Percentiles rank a stretch among this genome's conserved stretches.
Evolutionary conservation across 2,113 vertebrate species (phyloP).

Genomic region (Pampusana beccarii): DNA sequence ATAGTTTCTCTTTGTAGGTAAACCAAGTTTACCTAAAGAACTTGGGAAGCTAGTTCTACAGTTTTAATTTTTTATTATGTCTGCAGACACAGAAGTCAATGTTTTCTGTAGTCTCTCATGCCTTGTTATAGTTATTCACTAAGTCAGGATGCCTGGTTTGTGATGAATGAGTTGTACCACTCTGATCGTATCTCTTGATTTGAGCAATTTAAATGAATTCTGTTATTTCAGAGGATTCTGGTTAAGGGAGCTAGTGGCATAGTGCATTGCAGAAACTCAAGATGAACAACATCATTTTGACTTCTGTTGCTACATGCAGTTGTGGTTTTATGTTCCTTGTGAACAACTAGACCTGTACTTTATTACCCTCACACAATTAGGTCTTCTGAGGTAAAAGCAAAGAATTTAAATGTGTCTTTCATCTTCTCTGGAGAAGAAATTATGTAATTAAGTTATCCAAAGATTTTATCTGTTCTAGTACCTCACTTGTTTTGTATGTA

Average conservation of each 20-base stretch:
- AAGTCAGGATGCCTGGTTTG: not conserved
- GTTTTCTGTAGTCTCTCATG: not conserved
- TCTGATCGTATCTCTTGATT: not conserved
- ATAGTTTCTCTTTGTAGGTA: not conserved
- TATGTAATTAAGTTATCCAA: not conserved
- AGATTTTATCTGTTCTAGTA: not conserved
- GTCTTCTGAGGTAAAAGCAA: not conserved
- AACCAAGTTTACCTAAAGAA: not conserved
- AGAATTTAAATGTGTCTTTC: not conserved
- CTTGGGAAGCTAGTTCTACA: not conserved
- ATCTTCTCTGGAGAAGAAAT: not conserved
- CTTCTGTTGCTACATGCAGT: not conserved
- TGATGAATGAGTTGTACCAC: not conserved
- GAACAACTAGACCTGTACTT: not conserved
- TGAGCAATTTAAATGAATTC: not conserved
- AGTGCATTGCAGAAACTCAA: not conserved
- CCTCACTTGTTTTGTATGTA: not conserved
- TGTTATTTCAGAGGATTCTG: not conserved
- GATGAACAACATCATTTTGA: not conserved
- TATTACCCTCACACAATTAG: not conserved
- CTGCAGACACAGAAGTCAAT: not conserved
- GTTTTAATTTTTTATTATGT: not conserved
- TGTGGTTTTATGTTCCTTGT: not conserved
- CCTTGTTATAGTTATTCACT: not conserved
- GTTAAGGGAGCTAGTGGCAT: not conserved